Percentiles rank a stretch among this genome's conserved stretches.
Conservation (phyloP, 92 coral and sea anemone species). For the Epizoanthus stellaris region DNA sequence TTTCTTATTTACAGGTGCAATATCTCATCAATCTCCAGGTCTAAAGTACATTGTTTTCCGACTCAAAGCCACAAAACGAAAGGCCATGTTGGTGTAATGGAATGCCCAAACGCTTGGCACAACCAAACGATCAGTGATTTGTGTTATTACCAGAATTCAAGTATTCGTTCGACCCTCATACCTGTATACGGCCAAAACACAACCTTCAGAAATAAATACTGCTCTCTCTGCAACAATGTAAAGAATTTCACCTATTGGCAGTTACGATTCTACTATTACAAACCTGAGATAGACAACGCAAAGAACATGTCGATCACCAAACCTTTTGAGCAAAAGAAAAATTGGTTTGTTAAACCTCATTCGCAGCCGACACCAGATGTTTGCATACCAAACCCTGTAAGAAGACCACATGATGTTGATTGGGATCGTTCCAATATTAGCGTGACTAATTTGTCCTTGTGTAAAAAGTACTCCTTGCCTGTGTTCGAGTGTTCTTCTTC, state of each 20-base stretch:
- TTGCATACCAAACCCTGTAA: background rate
- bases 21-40: no score
- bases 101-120: no score
- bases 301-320: background rate
- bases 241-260: background rate
- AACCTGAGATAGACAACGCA: background rate
- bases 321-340: background rate
- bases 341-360: background rate
- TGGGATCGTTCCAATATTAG: background rate
- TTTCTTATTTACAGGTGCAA: no score
- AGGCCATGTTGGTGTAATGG: no score
- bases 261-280: background rate
- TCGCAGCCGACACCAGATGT: background rate
- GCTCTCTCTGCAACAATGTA: background rate
- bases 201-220: background rate
- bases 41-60: no score
- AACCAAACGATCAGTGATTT: no score
- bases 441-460: background rate
- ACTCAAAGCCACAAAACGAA: no score
- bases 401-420: background rate
- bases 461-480: background rate
- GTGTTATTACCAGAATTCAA: no score
- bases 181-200: no score
- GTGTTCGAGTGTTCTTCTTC: background rate
- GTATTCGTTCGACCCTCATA: no score